Conservation (phyloP, 2,888 invertebrate genomes). For the Phania funesta region DNA sequence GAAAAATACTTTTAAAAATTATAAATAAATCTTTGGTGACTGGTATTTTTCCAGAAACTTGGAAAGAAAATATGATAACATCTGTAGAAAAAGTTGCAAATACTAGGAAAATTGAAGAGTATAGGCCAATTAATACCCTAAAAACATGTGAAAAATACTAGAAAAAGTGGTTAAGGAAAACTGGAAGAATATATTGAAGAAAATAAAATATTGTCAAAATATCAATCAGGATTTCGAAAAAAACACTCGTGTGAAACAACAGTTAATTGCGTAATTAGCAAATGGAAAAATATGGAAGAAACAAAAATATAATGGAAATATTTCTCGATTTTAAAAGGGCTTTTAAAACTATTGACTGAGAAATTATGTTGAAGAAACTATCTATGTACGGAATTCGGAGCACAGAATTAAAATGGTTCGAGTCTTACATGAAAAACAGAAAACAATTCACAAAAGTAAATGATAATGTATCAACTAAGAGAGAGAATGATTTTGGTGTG, state of each 20-base stretch:
- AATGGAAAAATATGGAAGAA: conserved; percentile 39
- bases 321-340: conserved; percentile 44
- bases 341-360: conserved; percentile 27
- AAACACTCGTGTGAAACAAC: not conserved
- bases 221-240: conserved; percentile 11
- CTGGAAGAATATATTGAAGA: no score
- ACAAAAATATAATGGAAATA: conserved; percentile 20
- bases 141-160: not conserved
- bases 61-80: conserved; percentile 38
- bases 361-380: conserved; percentile 6
- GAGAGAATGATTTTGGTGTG: conserved; percentile 1
- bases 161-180: conserved; percentile 22
- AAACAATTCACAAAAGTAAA: not conserved
- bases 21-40: not conserved
- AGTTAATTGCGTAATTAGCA: conserved; percentile 17
- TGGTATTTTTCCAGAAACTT: not conserved
- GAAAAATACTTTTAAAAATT: no score
- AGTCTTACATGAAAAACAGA: not conserved
- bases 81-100: not conserved
- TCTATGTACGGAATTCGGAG: not conserved
- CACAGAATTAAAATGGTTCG: not conserved
- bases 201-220: conserved; percentile 2
- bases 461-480: not conserved
- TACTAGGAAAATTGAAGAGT: conserved; percentile 6
- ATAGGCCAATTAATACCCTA: not conserved